Conservation (phyloP, 2,113 vertebrate species). For the Ictalurus furcatus region DNA sequence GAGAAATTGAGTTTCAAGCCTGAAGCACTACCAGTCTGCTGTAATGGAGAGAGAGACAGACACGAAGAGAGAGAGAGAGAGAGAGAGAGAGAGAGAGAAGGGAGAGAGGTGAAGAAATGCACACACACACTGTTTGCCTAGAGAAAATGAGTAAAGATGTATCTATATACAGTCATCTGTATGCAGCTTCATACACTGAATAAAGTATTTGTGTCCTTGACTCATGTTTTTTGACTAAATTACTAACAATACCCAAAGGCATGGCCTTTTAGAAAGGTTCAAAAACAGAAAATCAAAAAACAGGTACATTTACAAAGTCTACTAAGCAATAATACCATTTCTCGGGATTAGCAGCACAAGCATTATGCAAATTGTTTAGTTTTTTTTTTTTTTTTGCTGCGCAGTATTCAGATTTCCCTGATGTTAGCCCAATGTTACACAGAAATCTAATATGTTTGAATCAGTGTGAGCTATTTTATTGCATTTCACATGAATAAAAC, state of each 20-base stretch:
- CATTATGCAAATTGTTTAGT: constrained; percentile 52
- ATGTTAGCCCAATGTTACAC: not conserved
- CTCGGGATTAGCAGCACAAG: constrained; percentile 3
- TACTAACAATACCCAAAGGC: constrained; percentile 16
- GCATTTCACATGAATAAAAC: not conserved
- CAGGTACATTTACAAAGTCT: constrained; percentile 26
- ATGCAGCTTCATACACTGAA: constrained; percentile 47
- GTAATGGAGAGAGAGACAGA: constrained; percentile 56
- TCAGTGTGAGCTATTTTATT: not conserved
- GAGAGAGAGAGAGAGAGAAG: constrained; percentile 34
- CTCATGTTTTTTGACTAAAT: constrained; percentile 24
- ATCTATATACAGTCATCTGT: constrained; percentile 57
- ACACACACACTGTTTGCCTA: constrained; percentile 45
- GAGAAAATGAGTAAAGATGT: constrained; percentile 63
- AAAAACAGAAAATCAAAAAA: constrained; percentile 15
- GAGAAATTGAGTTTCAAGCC: constrained; percentile 80
- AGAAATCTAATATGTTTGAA: not conserved
- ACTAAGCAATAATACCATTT: constrained; percentile 6
- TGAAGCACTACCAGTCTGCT: constrained; percentile 66
- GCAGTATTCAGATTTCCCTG: constrained; percentile 60
- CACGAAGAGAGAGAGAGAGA: constrained; percentile 29
- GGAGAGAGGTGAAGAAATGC: constrained; percentile 36
- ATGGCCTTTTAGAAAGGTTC: not conserved
- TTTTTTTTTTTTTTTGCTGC: not conserved
- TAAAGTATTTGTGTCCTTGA: constrained; percentile 34